Evolutionary conservation across 2,888 invertebrate species (phyloP).

Genomic region (Boloria selene): DNA sequence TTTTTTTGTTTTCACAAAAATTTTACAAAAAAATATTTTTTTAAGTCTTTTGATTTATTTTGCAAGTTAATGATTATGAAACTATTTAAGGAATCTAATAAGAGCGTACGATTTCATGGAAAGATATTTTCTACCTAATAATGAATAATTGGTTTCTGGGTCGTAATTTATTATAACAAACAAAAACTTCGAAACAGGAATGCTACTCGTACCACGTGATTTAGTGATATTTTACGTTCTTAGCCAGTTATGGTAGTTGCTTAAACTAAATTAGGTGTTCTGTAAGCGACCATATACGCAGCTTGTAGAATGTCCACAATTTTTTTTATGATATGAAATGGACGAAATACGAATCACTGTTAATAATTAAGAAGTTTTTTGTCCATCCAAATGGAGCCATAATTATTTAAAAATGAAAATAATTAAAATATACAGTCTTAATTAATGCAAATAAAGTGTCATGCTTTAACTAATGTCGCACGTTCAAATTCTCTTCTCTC

Average conservation of each 20-base stretch:
- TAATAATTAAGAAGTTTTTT: conserved; percentile 27
- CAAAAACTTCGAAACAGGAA: not conserved
- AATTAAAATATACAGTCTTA: not conserved
- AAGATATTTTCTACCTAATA: conserved; percentile 5
- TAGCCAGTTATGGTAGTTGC: conserved; percentile 35
- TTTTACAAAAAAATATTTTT: no score
- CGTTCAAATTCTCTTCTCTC: no score
- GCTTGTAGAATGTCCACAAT: conserved; percentile 30
- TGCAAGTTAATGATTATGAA: not conserved
- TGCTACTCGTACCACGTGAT: conserved; percentile 17
- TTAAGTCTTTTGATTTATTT: no score
- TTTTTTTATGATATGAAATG: conserved; percentile 26
- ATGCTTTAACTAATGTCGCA: no score
- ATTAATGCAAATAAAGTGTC: no score
- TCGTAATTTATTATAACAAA: conserved; percentile 6
- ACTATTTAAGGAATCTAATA: not conserved
- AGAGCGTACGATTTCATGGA: not conserved
- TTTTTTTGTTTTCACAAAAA: no score
- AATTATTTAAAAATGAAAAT: conserved; percentile 1
- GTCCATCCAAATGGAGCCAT: not conserved
- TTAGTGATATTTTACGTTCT: conserved; percentile 41
- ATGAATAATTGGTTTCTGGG: conserved; percentile 2
- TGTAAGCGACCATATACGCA: conserved; percentile 28
- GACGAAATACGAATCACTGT: conserved; percentile 20
- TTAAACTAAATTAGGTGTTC: conserved; percentile 33